Percentiles rank a stretch among this genome's conserved stretches.
phyloP scores from a whole-genome alignment of 2,888 invertebrate genomes.

The Strigamia crassipes region DNA sequence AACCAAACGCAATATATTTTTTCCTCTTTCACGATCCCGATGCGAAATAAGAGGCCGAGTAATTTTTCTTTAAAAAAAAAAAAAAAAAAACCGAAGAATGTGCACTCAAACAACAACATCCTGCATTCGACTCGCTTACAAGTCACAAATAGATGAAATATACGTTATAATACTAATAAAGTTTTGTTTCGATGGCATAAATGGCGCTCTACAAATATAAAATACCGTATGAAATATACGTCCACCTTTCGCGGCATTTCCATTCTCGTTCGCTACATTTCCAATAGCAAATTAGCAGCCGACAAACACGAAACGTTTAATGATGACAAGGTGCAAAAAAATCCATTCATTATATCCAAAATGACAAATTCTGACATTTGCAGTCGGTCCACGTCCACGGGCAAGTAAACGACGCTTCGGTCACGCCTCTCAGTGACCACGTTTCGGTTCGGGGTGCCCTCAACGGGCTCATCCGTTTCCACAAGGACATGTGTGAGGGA shows the following conservation, averaged over 20 bases:
- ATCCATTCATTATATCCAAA: neutral
- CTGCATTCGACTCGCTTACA: too few species aligned
- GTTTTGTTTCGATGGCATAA: too few species aligned
- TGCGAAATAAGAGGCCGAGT: neutral
- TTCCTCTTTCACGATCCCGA: neutral
- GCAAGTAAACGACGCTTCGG: neutral
- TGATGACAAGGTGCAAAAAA: constrained; percentile 10
- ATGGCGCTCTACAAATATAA: too few species aligned
- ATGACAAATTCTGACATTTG: neutral
- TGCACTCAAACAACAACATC: neutral
- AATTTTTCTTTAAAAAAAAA: too few species aligned
- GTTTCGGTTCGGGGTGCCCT: constrained; percentile 15
- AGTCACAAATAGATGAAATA: too few species aligned
- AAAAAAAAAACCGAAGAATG: neutral
- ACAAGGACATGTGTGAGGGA: neutral
- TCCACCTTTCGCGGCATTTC: neutral
- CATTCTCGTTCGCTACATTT: constrained; percentile 1
- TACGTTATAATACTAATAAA: too few species aligned
- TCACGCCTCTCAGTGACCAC: neutral
- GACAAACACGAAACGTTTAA: neutral
- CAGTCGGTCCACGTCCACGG: neutral
- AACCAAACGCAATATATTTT: too few species aligned
- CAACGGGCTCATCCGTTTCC: constrained; percentile 33
- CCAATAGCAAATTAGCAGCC: neutral
- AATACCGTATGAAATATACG: neutral